Conservation (phyloP, 2,797 vertebrate genomes). For the Octomys mimax region DNA sequence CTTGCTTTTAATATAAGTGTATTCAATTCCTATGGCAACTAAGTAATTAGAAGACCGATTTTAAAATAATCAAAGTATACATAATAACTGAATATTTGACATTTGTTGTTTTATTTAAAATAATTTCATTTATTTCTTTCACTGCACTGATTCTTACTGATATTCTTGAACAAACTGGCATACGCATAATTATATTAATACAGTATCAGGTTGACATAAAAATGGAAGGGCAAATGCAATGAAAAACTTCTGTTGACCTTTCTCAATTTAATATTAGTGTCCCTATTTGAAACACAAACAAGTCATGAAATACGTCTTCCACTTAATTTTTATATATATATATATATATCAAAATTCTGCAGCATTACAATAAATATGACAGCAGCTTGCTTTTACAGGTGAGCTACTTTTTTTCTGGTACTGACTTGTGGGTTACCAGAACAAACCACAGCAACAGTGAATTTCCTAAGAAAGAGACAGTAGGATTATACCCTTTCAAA, state of each 20-base stretch:
- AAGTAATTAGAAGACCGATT: not conserved
- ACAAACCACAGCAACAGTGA: not conserved
- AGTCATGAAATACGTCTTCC: not conserved
- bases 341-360: not conserved
- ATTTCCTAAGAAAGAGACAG: not conserved
- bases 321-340: not conserved
- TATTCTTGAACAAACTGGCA: not conserved
- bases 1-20: not conserved
- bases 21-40: not conserved
- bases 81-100: not conserved
- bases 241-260: not conserved
- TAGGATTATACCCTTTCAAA: not conserved
- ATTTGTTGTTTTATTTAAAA: not conserved
- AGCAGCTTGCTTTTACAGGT: not conserved
- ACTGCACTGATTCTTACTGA: not conserved
- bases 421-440: not conserved
- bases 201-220: not conserved
- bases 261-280: not conserved
- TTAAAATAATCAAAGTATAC: not conserved
- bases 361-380: not conserved
- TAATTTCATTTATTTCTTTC: not conserved
- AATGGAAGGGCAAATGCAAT: not conserved
- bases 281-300: slow-evolving; percentile 6
- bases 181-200: not conserved
- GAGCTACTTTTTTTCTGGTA: not conserved